A percentile compares a stretch with the other conserved stretches of the same genome.
Conservation (phyloP, 2,113 vertebrate species). For the Hyla sarda region DNA sequence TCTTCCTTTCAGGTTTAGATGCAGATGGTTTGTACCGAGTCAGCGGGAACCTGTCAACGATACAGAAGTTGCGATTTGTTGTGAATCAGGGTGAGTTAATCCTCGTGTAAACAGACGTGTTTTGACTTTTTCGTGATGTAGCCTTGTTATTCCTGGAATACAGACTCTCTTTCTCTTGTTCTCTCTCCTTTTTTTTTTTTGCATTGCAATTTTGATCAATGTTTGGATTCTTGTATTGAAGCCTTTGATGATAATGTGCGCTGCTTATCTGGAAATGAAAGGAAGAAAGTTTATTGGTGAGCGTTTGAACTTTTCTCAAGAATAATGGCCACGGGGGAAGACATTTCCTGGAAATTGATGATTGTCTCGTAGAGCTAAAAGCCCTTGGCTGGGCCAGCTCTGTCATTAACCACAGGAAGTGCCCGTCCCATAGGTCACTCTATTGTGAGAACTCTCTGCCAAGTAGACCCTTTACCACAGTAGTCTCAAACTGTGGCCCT, state of each 20-base stretch:
- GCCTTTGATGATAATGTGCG: conserved; percentile 56
- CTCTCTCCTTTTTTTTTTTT: conserved; percentile 67
- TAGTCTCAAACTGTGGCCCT: too few relatives aligned
- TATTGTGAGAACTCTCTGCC: conserved; percentile 31
- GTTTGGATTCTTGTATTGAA: conserved; percentile 66
- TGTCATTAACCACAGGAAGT: conserved; percentile 54
- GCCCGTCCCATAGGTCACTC: conserved; percentile 42
- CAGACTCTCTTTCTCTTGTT: background rate
- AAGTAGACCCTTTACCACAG: conserved; percentile 35
- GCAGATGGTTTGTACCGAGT: conserved; percentile 90
- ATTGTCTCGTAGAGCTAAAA: conserved; percentile 52
- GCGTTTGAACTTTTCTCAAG: conserved; percentile 50
- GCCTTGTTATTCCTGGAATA: conserved; percentile 47
- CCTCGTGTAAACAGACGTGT: conserved; percentile 53
- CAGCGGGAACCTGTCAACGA: conserved; percentile 88
- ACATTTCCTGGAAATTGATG: conserved; percentile 55
- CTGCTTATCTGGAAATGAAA: conserved; percentile 57
- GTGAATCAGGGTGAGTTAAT: conserved; percentile 87
- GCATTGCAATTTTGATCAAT: conserved; percentile 69
- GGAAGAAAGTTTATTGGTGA: conserved; percentile 48
- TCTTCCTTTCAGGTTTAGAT: conserved; percentile 78
- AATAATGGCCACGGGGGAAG: conserved; percentile 51
- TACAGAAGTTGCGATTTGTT: conserved; percentile 90
- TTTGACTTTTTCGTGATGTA: conserved; percentile 21
- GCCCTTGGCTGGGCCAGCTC: conserved; percentile 11